phyloP scores from a whole-genome alignment of 1,140 invertebrate species.

The Hirudo medicinalis region DNA sequence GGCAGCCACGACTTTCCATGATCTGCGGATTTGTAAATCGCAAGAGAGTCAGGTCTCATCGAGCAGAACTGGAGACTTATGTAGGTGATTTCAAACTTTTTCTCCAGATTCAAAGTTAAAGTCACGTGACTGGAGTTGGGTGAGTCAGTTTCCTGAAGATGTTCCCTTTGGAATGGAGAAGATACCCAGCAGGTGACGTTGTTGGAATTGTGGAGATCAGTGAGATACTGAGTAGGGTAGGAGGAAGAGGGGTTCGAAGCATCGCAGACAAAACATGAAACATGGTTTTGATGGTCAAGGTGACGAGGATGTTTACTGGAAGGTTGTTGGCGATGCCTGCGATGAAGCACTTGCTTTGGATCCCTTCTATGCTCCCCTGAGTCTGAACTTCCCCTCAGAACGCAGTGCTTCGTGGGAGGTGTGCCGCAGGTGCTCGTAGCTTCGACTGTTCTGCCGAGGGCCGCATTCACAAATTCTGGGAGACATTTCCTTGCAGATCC shows the following conservation, averaged over 20 bases:
- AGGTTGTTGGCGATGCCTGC: constrained; percentile 97
- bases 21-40: constrained; percentile 72
- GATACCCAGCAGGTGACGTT: constrained; percentile 80
- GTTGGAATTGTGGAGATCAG: constrained; percentile 83
- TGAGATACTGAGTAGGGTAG: constrained; percentile 68
- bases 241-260: constrained; percentile 56
- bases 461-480: constrained; percentile 94
- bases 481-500: constrained; percentile 33
- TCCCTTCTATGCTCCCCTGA: not conserved
- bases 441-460: constrained; percentile 70
- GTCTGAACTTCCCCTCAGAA: constrained; percentile 17
- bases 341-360: constrained; percentile 27
- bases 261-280: constrained; percentile 77
- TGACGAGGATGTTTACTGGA: constrained; percentile 71
- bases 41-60: constrained; percentile 80
- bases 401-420: constrained; percentile 38
- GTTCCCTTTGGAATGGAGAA: not conserved
- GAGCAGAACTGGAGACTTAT: constrained; percentile 88
- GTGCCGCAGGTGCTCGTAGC: constrained; percentile 79
- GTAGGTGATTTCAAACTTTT: constrained; percentile 95
- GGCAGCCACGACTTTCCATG: constrained; percentile 39
- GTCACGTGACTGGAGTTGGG: constrained; percentile 36
- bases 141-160: constrained; percentile 29
- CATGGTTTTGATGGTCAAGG: constrained; percentile 36
- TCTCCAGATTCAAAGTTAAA: constrained; percentile 46